Evolutionary conservation across 2,113 vertebrate species (phyloP).

Genomic region (Pagrus major): DNA sequence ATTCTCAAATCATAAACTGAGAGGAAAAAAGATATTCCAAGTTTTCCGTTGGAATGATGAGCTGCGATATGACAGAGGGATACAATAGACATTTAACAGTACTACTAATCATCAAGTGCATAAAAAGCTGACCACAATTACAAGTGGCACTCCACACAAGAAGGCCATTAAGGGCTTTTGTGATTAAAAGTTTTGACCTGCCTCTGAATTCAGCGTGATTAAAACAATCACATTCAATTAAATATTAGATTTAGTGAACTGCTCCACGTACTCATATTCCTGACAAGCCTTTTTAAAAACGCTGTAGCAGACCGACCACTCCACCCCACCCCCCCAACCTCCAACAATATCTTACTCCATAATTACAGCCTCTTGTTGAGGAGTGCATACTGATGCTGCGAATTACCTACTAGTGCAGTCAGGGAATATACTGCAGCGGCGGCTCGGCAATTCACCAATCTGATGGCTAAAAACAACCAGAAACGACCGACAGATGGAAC

Average conservation of each 20-base stretch:
- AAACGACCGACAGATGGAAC: not conserved
- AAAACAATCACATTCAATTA: slow-evolving; percentile 87
- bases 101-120: slow-evolving; percentile 75
- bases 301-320: slow-evolving; percentile 51
- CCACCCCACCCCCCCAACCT: slow-evolving; percentile 43
- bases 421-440: slow-evolving; percentile 18
- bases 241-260: slow-evolving; percentile 78
- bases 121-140: slow-evolving; percentile 78
- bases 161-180: slow-evolving; percentile 80
- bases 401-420: slow-evolving; percentile 53
- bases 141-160: slow-evolving; percentile 80
- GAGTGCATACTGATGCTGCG: slow-evolving; percentile 69
- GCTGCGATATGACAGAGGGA: slow-evolving; percentile 40
- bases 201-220: slow-evolving; percentile 81
- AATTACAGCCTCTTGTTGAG: slow-evolving; percentile 79
- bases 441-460: slow-evolving; percentile 17
- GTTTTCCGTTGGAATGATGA: slow-evolving; percentile 3
- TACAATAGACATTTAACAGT: slow-evolving; percentile 72
- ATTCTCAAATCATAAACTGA: not conserved
- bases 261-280: slow-evolving; percentile 61
- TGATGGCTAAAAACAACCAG: slow-evolving; percentile 2
- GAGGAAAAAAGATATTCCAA: not conserved
- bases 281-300: slow-evolving; percentile 70
- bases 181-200: slow-evolving; percentile 85
- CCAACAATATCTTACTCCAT: slow-evolving; percentile 74